Conservation (phyloP, 1,140 invertebrate species). For the Goniozus legneri region DNA sequence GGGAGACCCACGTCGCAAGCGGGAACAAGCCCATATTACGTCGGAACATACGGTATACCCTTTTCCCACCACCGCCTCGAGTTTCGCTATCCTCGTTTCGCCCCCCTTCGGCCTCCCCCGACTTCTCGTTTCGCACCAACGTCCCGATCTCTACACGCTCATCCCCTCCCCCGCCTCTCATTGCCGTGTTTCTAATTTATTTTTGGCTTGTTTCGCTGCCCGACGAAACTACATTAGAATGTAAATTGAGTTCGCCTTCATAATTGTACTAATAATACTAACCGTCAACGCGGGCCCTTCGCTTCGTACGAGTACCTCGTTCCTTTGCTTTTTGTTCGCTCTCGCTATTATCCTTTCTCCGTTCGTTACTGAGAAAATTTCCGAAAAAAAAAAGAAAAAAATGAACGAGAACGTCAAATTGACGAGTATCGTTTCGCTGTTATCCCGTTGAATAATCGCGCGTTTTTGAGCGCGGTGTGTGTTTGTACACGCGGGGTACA, state of each 20-base stretch:
- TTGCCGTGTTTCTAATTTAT: background rate
- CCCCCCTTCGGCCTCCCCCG: background rate
- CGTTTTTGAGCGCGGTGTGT: constrained; percentile 19
- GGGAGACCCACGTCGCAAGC: constrained; percentile 31
- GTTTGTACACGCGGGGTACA: constrained; percentile 22
- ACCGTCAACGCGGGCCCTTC: background rate
- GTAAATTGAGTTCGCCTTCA: too few species aligned
- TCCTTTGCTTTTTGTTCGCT: constrained; percentile 9
- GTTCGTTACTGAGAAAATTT: too few species aligned
- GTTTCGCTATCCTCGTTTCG: background rate
- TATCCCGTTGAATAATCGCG: too few species aligned
- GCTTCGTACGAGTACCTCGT: background rate
- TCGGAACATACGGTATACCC: constrained; percentile 32
- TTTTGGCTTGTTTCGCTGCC: background rate
- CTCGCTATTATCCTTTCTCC: background rate
- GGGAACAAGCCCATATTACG: constrained; percentile 49
- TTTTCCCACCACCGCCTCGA: background rate
- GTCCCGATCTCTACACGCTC: too few species aligned
- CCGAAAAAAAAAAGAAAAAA: too few species aligned
- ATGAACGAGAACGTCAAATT: too few species aligned
- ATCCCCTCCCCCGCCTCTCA: background rate
- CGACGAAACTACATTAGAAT: background rate
- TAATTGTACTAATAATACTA: too few species aligned
- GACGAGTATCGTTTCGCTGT: too few species aligned
- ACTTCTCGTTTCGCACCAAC: too few species aligned